Evolutionary conservation across 2,113 vertebrate genomes (phyloP).

Genomic region (Chionodraco myersi): DNA sequence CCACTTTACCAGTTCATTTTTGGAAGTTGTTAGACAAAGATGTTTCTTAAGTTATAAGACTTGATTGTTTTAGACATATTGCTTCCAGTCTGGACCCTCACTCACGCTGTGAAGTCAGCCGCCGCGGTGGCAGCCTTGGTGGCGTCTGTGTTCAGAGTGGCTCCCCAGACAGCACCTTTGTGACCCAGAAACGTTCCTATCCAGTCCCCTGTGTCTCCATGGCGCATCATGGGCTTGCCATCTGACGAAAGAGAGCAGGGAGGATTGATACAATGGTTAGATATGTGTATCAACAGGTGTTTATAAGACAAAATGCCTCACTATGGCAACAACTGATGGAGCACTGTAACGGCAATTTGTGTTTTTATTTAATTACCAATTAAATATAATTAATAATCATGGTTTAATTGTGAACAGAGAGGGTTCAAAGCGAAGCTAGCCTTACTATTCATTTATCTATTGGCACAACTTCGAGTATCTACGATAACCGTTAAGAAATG

Average conservation of each 20-base stretch:
- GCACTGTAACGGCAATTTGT: not conserved
- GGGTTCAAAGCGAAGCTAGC: not conserved
- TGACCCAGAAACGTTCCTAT: constrained; percentile 99
- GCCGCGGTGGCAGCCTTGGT: constrained; percentile 98
- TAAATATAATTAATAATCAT: too few species aligned
- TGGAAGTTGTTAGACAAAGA: not conserved
- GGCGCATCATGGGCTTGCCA: constrained; percentile 98
- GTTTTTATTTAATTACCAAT: not conserved
- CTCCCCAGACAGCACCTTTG: constrained; percentile 99
- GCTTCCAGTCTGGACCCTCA: constrained; percentile 22
- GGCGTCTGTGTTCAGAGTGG: constrained; percentile 95
- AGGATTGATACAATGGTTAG: not conserved
- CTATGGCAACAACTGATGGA: not conserved
- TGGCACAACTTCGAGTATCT: not conserved
- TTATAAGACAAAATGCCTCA: not conserved
- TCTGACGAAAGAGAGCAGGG: constrained; percentile 77
- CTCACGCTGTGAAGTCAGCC: constrained; percentile 99
- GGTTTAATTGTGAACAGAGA: not conserved
- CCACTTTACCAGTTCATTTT: too few species aligned
- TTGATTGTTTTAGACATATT: not conserved
- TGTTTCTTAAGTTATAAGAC: not conserved
- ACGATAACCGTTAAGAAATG: too few species aligned
- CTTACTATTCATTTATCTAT: not conserved
- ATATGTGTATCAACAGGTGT: not conserved
- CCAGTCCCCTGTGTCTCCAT: constrained; percentile 99